phyloP scores from a whole-genome alignment of 92 coral and sea anemone genomes.

The Epizoanthus ramosus region DNA sequence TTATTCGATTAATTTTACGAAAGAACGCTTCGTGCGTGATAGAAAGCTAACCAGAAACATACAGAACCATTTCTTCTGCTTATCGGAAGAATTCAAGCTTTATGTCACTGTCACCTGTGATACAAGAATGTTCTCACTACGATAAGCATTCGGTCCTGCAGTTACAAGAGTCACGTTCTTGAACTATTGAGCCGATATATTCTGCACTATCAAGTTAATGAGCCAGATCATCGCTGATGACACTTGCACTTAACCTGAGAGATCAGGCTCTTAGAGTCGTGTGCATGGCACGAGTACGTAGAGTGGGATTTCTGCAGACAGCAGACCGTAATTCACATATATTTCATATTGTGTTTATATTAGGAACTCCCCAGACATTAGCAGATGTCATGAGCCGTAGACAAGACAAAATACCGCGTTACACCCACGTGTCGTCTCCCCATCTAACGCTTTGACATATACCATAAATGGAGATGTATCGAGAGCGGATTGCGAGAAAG shows the following conservation, averaged over 20 bases:
- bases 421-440: background rate
- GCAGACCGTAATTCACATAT: background rate
- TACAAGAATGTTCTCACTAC: too few relatives aligned
- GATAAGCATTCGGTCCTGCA: background rate
- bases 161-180: background rate
- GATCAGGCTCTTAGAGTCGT: background rate
- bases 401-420: background rate
- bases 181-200: background rate
- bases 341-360: background rate
- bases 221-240: background rate
- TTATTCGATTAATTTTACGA: too few relatives aligned
- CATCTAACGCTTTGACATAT: background rate
- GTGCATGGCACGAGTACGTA: background rate
- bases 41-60: background rate
- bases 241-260: background rate
- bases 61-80: background rate
- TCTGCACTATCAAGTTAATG: too few relatives aligned
- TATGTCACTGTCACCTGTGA: background rate
- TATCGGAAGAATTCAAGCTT: background rate
- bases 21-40: too few relatives aligned
- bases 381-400: background rate
- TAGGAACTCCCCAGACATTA: background rate
- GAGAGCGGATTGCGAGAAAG: background rate
- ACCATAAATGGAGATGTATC: slow-evolving; percentile 6
- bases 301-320: too few relatives aligned